Conservation (phyloP, 2,113 vertebrate species). For the Australoheros scitulus region DNA sequence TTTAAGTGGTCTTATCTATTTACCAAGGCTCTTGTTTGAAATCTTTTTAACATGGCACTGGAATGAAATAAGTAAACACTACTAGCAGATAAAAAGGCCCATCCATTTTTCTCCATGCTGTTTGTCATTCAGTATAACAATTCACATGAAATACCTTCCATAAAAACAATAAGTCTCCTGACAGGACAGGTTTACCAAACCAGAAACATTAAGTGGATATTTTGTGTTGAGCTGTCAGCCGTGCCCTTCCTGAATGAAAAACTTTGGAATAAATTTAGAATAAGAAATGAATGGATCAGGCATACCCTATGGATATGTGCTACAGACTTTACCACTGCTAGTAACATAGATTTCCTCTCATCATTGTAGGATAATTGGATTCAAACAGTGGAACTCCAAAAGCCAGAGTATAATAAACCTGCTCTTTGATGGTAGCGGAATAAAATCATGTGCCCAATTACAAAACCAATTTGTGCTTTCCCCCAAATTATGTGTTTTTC, state of each 20-base stretch:
- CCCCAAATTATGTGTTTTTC: background rate
- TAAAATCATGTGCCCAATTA: background rate
- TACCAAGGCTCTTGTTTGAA: background rate
- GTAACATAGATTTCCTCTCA: background rate
- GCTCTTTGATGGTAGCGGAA: background rate
- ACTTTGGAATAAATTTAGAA: background rate
- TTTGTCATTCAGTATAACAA: background rate
- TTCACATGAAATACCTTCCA: background rate
- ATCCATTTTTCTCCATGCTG: background rate
- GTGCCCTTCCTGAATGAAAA: background rate
- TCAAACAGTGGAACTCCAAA: background rate
- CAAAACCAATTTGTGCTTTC: background rate
- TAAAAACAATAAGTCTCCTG: constrained; percentile 1
- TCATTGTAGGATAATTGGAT: background rate
- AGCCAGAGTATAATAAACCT: background rate
- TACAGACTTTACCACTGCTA: background rate
- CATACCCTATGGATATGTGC: background rate
- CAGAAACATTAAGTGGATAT: constrained; percentile 64
- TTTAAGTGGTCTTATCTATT: background rate
- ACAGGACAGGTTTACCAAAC: constrained; percentile 32
- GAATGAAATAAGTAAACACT: background rate
- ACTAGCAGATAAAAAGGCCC: background rate
- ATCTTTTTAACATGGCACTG: background rate
- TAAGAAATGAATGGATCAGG: no score
- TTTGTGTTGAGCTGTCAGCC: background rate